These are phyloP conservation scores for Setipinna tenuifilis DNA, from an alignment of 2,797 vertebrate genomes.

Conservation along the genomic window DNA sequence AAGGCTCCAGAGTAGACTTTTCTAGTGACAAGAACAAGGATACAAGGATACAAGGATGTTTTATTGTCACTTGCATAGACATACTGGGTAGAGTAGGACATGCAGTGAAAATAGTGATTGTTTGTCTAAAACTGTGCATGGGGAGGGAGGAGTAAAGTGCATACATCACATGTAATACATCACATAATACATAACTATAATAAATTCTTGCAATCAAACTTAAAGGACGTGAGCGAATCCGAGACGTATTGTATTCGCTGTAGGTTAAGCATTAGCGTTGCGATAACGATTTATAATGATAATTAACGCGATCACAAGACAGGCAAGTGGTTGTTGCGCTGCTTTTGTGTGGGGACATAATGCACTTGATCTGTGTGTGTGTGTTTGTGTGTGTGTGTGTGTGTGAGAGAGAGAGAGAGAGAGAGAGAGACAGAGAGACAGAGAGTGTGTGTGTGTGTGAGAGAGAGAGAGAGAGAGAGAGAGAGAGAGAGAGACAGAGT, in stretches of 20 bases:
- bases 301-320: not conserved
- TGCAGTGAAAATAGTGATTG: too few relatives aligned
- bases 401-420: too few relatives aligned
- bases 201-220: not conserved
- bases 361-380: constrained; percentile 1
- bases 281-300: not conserved
- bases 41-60: too few relatives aligned
- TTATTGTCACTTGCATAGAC: too few relatives aligned
- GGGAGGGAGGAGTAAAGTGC: too few relatives aligned
- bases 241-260: not conserved
- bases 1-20: not conserved
- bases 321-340: not conserved
- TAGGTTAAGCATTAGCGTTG: not conserved
- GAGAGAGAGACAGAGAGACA: too few relatives aligned
- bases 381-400: not conserved
- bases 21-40: too few relatives aligned
- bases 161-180: too few relatives aligned
- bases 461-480: not conserved
- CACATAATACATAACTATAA: not conserved
- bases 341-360: not conserved
- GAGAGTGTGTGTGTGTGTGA: not conserved
- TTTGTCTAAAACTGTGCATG: too few relatives aligned
- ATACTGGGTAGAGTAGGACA: too few relatives aligned
- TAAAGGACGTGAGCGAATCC: too few relatives aligned
- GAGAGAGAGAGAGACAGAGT: too few relatives aligned